Evolutionary conservation across 2,888 invertebrate genomes (phyloP), one percentile per base, ranked within the genome.

Genomic region (Clusia tigrina): DNA sequence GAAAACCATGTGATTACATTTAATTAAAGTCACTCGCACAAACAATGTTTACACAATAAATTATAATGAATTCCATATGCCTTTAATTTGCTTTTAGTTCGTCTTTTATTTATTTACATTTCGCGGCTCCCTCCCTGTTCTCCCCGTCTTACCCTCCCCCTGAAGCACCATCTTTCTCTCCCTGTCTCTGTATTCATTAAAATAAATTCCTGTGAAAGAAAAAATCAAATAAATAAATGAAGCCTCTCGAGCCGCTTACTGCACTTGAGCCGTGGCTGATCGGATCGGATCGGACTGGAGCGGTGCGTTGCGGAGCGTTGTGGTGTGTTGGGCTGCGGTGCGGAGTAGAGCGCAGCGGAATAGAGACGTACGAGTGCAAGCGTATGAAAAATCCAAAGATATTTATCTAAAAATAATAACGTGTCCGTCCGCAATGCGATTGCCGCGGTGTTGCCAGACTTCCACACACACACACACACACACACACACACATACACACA

Each of bases 391-490:
- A 77, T 74, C 71, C 71, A 76, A 77, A 77, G 77, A 77, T 76
- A 77, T 74, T 74, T 77, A 74, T 74, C 74, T 74, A 74, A 74
- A 74, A 74, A 74, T 74, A 74, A 74, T 77, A 72, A 74, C 74
- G 70, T 71, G 9, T 3, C 42, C n/a, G n/a, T n/a, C n/a, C n/a
- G n/a, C n/a, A n/a, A n/a, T n/a, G n/a, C n/a, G n/a, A n/a, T n/a
- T n/a, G n/a, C n/a, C n/a, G n/a, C n/a, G n/a, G n/a, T n/a, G n/a
- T n/a, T n/a, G n/a, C n/a, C n/a, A 15, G n/a, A 17, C 42, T 42
- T 9, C 42, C n/a, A n/a, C n/a, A 42, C n/a, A n/a, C 42, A 42
- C 42, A 42, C 42, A 42, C 42, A 42, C n/a, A 42, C 42, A n/a
- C 9, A 42, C 42, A 42, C 42, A 42, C 9, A 42, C 42, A 6